These are phyloP conservation scores for Coelopa frigida DNA, from an alignment of 1,140 invertebrate genomes.

Conservation along the genomic window DNA sequence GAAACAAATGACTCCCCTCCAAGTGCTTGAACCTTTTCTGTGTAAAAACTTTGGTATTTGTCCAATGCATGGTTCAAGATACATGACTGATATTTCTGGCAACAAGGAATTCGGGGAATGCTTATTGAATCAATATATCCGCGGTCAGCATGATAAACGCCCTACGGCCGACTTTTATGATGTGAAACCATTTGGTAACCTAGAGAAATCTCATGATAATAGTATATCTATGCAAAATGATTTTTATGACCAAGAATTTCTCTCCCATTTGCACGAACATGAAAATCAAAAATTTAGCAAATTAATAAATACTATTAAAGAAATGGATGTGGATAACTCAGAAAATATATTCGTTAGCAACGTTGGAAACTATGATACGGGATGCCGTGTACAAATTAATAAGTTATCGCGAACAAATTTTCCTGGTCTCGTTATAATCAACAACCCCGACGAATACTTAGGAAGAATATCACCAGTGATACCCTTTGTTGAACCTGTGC, in stretches of 20 bases:
- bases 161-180: no score
- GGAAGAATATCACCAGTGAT: slow-evolving; percentile 64
- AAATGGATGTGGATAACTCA: slow-evolving; percentile 3
- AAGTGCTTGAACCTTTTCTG: slow-evolving; percentile 80
- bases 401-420: slow-evolving; percentile 17
- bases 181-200: slow-evolving; percentile 42
- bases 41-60: slow-evolving; percentile 68
- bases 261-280: slow-evolving; percentile 48
- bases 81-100: no score
- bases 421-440: slow-evolving; percentile 31
- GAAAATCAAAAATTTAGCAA: slow-evolving; percentile 23
- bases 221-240: slow-evolving; percentile 65
- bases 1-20: slow-evolving; percentile 71
- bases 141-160: no score
- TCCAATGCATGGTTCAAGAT: slow-evolving; percentile 75
- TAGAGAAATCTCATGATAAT: slow-evolving; percentile 8
- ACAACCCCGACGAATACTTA: slow-evolving; percentile 20
- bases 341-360: slow-evolving; percentile 1
- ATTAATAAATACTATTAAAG: slow-evolving; percentile 4
- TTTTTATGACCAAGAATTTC: slow-evolving; percentile 91
- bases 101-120: no score
- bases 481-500: slow-evolving; percentile 41
- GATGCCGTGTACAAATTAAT: neutral
- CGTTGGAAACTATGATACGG: neutral
- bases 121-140: slow-evolving; percentile 6